phyloP scores from a whole-genome alignment of 2,888 invertebrate genomes.

The Athalia rosae region DNA sequence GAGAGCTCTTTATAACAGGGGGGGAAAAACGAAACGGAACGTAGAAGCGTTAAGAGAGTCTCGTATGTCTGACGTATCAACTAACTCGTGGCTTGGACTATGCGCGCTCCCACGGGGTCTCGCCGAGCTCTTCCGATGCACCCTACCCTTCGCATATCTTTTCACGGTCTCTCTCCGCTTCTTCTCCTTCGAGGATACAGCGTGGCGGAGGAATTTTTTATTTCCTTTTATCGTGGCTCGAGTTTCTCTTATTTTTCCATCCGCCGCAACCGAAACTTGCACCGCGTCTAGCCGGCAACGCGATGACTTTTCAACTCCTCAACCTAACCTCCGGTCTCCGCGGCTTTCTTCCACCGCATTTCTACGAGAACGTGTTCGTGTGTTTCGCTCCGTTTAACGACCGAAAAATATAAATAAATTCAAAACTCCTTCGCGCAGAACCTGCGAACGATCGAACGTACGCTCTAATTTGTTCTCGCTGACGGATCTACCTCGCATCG shows the following conservation, averaged over 20 bases:
- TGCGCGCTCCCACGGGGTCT: not conserved
- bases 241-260: conserved; percentile 16
- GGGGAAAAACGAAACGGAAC: not conserved
- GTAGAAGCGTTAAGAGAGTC: not conserved
- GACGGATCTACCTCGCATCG: too few species aligned
- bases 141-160: not conserved
- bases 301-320: not conserved
- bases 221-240: conserved; percentile 20
- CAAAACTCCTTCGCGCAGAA: too few species aligned
- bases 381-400: too few species aligned
- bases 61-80: conserved; percentile 40
- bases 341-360: too few species aligned
- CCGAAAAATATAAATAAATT: too few species aligned
- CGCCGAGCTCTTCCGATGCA: not conserved
- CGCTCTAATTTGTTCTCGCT: too few species aligned
- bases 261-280: not conserved
- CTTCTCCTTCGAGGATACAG: not conserved
- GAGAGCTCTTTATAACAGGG: not conserved
- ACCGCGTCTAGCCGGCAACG: not conserved
- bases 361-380: too few species aligned
- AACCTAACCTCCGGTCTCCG: too few species aligned
- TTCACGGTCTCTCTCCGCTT: not conserved
- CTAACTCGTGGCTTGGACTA: conserved; percentile 22
- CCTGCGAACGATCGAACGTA: too few species aligned
- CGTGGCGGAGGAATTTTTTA: not conserved